Base-by-base conservation (phyloP, 2,113 vertebrate genomes). In the Corythornis madagascariensis region DNA sequence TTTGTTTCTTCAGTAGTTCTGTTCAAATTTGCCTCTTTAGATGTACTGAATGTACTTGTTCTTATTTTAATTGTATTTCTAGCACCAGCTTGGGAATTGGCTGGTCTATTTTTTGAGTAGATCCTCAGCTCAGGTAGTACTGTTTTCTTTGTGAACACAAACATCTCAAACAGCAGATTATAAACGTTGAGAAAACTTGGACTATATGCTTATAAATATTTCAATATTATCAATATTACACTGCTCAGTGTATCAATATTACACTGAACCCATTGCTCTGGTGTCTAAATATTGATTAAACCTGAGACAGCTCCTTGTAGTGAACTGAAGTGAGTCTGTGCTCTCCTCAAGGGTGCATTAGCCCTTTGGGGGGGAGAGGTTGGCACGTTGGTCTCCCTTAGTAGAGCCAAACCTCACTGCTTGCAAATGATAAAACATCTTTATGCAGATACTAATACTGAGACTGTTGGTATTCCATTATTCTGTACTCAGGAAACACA, bases 191-290 rank as follows among this genome's bases (percentile, higher is more conserved):
- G 38, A 53, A 70, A 83, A 80, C 5, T 43, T 53, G 65, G 15
- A 85, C 42, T 65, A 33, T 61, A 28, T 74, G 8, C 29, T 61
- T 61, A n/a, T 89, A 89, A 88, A 89, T 88, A 70, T 86, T 95
- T 90, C 33, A 38, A 38, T 38, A 38, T 38, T 38, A 38, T 38
- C 38, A 38, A 38, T 38, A 38, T 38, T 38, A 38, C 10, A 38
- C 38, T 38, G 38, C 11, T 38, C 38, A 38, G 38, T 38, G 38
- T 38, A 38, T 38, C 38, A 38, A 10, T 38, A 38, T 38, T 35
- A 17, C 25, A 48, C 28, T 93, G 47, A 83, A 63, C 76, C 52
- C 25, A 5, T 24, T 55, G 43, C 42, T 83, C 2, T 14, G 50
- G 6, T 88, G 26, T 28, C 45, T 26, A 53, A 85, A 50, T 77